These are phyloP conservation scores for Dromas ardeola DNA, from an alignment of 2,113 vertebrate species.

Conservation along the genomic window DNA sequence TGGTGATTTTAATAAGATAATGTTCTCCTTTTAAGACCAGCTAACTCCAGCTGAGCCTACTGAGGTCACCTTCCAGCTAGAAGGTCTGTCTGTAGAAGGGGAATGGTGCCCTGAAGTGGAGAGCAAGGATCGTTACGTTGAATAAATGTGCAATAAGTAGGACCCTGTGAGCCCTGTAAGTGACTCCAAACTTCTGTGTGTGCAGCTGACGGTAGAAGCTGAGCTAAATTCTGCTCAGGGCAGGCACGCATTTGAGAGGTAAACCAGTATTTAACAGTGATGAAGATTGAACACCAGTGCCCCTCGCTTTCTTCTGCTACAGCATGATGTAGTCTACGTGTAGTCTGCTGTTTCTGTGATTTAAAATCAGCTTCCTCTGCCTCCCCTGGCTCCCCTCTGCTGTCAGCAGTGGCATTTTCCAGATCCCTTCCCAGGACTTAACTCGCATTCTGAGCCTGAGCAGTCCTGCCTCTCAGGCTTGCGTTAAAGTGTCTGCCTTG, in stretches of 20 bases:
- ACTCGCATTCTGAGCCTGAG: slow-evolving; percentile 38
- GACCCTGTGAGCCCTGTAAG: not conserved
- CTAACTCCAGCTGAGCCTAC: not conserved
- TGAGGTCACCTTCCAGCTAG: not conserved
- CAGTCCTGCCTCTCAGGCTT: not conserved
- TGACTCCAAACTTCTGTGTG: not conserved
- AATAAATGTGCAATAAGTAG: not conserved
- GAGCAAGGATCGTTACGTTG: not conserved
- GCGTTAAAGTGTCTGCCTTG: not conserved
- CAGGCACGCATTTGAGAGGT: not conserved
- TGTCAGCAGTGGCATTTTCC: slow-evolving; percentile 63
- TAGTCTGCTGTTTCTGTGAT: not conserved
- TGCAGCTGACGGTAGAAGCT: not conserved
- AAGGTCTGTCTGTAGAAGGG: not conserved
- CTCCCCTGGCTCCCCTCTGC: not conserved
- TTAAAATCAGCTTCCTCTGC: not conserved
- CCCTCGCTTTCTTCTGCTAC: not conserved
- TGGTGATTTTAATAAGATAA: not conserved
- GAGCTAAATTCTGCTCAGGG: not conserved
- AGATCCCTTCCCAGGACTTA: slow-evolving; percentile 52
- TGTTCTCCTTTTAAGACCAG: not conserved
- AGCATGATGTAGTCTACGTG: not conserved
- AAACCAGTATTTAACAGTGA: not conserved
- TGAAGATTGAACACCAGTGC: not conserved
- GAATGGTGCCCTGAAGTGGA: slow-evolving; percentile 1